Base-by-base conservation (phyloP, 2,797 vertebrate genomes). In the Pyrocephalus nanus region DNA sequence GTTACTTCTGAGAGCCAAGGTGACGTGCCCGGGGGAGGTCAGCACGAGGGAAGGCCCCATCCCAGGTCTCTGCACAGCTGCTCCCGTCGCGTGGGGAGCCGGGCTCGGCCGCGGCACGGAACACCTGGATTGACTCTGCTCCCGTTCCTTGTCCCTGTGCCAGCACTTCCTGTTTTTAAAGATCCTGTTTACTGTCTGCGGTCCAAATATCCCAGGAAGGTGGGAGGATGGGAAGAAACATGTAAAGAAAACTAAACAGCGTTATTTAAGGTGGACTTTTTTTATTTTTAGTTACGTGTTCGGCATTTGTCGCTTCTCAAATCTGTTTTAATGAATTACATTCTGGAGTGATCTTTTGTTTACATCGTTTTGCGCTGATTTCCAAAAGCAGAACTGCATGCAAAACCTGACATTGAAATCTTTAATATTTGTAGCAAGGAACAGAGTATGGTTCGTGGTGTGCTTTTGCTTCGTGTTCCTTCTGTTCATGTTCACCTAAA, bases 111-210 rank as follows among this genome's bases (percentile, higher is more conserved):
- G 36, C 65, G 80, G 75, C 0, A 0, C 16, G 20, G 30, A 93
- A 81, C 80, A 93, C 94, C 94, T 95, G 87, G 80, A 53, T 84
- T 88, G 25, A 34, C 72, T 93, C 89, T 57, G 57, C 66, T 86
- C 40, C 1, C 7, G 30, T 70, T 91, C 69, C 86, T 88, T 91
- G 78, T 81, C 90, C 91, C 30, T 79, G 88, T 93, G 88, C 88
- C 94, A 93, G 91, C 19, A 19, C 89, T 97, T 96, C 92, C 92
- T 96, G 91, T 91, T 96, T 95, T 96, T 88, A 91, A 95, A 84
- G 83, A 95, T 93, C 92, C 70, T 96, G 92, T 96, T 97, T 94
- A 91, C 92, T 93, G 64, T 91, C 88, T 88, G 86, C 74, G 29
- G 92, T 95, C 89, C 94, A 96, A 43, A 88, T 95, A 95, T 88